Base-by-base conservation (phyloP, 2,797 vertebrate genomes). In the Eutrigla gurnardus region DNA sequence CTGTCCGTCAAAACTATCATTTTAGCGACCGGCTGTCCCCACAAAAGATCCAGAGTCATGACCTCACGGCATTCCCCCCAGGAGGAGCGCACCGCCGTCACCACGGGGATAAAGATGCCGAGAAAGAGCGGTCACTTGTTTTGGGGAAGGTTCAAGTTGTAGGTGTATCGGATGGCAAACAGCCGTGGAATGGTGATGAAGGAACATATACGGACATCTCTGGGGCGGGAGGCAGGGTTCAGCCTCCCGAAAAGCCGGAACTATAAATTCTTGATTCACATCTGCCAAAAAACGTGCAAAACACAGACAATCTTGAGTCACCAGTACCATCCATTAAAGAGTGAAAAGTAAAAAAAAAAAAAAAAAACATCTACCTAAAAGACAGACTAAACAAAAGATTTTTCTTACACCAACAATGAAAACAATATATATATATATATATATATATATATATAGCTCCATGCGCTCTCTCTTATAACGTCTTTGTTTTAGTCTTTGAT, bases 161-260 rank as follows among this genome's bases (percentile, higher is more conserved):
- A 81, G 83, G 75, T 87, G 85, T 93, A 93, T 95, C 87, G 10
- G 76, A 89, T 92, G 80, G 85, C 90, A 83, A 73, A 87, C 84
- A 88, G 88, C 90, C 73, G 55, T 60, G 71, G 77, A 71, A 52
- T 49, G 66, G 76, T 49, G 47, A 60, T 39, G 69, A 64, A 86
- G 65, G 87, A 89, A 69, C 83, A 86, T 53, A 58, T 53, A 59
- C 49, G 75, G 78, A 77, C 5, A 39, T 89, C 84, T 70, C 73
- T 73, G 71, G 82, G 79, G 80, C 63, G 42, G 45, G 66, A 15
- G 42, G n/a, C 59, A 58, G 47, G 9, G 43, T 46, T 43, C 8
- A 45, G 46, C n/a, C 40, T 0, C 32, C 68, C 25, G 5, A 11
- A 42, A 39, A 68, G 45, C n/a, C 52, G 25, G 3, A 55, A 66